Percentiles rank a stretch among this genome's conserved stretches.
phyloP scores from a whole-genome alignment of 2,888 invertebrate species.

The Oxystoma pomonae region DNA sequence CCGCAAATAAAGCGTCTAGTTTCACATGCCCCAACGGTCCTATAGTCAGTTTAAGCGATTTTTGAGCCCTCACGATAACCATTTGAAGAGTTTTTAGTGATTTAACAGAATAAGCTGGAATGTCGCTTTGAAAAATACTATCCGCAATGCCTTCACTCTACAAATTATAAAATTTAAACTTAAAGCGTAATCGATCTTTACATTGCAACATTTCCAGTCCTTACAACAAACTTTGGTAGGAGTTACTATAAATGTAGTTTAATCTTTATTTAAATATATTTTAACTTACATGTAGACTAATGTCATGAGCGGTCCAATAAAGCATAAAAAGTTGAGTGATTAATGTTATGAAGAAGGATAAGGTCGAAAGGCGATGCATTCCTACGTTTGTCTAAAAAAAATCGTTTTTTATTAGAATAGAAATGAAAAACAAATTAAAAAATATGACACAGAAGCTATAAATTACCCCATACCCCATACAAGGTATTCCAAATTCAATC shows the following conservation, averaged over 20 bases:
- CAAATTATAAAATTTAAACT: too few species aligned
- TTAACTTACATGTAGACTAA: constrained; percentile 15
- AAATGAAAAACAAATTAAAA: too few species aligned
- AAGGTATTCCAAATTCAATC: too few species aligned
- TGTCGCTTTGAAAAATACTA: constrained; percentile 24
- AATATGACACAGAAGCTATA: too few species aligned
- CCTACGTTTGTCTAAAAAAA: background rate
- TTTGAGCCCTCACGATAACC: constrained; percentile 26
- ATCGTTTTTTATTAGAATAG: too few species aligned
- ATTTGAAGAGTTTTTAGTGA: constrained; percentile 21
- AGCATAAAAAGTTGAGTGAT: constrained; percentile 15
- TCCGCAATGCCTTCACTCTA: constrained; percentile 18
- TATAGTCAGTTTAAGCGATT: constrained; percentile 26
- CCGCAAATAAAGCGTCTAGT: constrained; percentile 25
- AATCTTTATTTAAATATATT: too few species aligned
- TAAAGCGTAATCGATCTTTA: too few species aligned
- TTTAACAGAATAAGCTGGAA: constrained; percentile 17
- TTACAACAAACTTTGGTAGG: too few species aligned
- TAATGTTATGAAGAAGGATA: constrained; percentile 16
- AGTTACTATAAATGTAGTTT: too few species aligned
- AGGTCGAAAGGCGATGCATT: constrained; percentile 8
- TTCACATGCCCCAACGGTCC: constrained; percentile 25
- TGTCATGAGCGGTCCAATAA: constrained; percentile 14
- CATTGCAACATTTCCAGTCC: too few species aligned
- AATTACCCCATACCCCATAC: too few species aligned